A percentile compares a stretch with the other conserved stretches of the same genome.
Evolutionary conservation across 2,113 vertebrate genomes (phyloP).

Genomic region (Pseudorasbora parva): DNA sequence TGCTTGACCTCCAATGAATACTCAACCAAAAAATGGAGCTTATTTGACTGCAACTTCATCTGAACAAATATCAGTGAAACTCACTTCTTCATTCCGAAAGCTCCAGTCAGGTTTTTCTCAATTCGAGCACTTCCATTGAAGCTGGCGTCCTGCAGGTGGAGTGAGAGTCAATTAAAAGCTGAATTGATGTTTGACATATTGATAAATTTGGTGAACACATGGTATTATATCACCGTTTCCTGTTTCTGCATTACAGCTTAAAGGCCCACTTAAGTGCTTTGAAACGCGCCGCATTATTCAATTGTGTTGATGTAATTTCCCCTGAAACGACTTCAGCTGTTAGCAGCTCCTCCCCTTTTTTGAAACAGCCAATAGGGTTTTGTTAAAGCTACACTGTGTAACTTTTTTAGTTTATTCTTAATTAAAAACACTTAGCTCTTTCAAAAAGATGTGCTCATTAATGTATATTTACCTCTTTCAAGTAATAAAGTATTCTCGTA

Average conservation of each 20-base stretch:
- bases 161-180: neutral
- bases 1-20: neutral
- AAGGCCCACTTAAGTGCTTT: no score
- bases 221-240: neutral
- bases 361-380: no score
- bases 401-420: no score
- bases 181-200: neutral
- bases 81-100: constrained; percentile 48
- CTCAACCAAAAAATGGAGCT: neutral
- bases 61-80: neutral
- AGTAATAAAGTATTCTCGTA: no score
- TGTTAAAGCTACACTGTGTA: no score
- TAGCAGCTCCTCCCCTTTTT: no score
- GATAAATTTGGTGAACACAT: neutral
- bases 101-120: constrained; percentile 36
- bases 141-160: constrained; percentile 8
- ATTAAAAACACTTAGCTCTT: no score
- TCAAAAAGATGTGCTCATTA: no score
- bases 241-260: neutral
- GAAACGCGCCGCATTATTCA: no score
- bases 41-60: neutral
- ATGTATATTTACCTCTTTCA: no score
- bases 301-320: no score
- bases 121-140: constrained; percentile 37
- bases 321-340: no score